Percentiles rank a stretch among this genome's conserved stretches.
Evolutionary conservation across 2,113 vertebrate genomes (phyloP).

Genomic region (Myocastor coypus): DNA sequence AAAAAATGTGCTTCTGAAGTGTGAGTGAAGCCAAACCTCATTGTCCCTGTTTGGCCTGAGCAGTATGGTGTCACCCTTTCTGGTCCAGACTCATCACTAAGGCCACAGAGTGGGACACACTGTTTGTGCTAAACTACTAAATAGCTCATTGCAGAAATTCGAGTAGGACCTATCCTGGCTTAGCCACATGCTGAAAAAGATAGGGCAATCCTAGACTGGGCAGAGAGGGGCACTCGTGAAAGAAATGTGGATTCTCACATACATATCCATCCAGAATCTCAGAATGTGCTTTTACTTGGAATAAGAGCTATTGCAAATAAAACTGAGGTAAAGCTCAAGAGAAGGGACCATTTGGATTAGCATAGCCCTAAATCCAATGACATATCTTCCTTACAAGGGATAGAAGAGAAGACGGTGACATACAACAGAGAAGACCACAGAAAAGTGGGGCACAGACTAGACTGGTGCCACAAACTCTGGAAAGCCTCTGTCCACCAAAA

Average conservation of each 20-base stretch:
- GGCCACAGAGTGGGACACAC: not conserved
- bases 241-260: not conserved
- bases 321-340: not conserved
- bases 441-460: not conserved
- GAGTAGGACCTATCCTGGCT: not conserved
- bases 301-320: not conserved
- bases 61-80: not conserved
- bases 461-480: not conserved
- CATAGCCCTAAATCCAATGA: not conserved
- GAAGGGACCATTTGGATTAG: not conserved
- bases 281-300: not conserved
- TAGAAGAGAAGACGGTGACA: not conserved
- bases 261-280: not conserved
- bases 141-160: not conserved
- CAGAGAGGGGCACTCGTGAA: fast-evolving
- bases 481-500: not conserved
- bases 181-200: fast-evolving
- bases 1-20: not conserved
- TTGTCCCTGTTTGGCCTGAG: not conserved
- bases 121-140: not conserved
- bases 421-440: not conserved
- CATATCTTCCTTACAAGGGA: not conserved
- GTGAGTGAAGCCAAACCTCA: no score
- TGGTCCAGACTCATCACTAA: not conserved
- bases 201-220: fast-evolving